Conservation (phyloP, 2,888 invertebrate genomes). For the Neoaliturus tenellus region DNA sequence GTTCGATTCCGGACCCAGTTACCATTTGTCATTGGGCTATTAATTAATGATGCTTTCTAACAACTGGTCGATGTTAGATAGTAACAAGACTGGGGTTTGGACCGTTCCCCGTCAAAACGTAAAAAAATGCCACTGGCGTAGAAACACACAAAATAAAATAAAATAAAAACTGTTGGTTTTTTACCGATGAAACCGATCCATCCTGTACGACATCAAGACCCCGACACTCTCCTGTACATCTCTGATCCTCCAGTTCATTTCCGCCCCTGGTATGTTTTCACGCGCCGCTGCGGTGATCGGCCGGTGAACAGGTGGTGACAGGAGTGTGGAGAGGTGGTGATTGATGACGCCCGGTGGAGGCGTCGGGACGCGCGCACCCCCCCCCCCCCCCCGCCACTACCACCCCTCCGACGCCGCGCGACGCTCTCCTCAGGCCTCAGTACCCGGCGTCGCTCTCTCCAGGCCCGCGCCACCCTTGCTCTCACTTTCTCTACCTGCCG, state of each 20-base stretch:
- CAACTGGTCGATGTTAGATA: too few species aligned
- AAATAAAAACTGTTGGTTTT: too few species aligned
- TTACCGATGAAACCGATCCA: too few species aligned
- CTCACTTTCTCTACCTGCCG: neutral
- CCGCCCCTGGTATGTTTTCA: neutral
- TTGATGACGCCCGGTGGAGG: neutral
- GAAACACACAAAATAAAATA: too few species aligned
- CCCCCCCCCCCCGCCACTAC: neutral
- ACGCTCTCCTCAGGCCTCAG: neutral
- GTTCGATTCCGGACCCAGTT: too few species aligned
- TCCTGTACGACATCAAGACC: too few species aligned
- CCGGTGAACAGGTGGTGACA: neutral
- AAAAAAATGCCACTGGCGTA: too few species aligned
- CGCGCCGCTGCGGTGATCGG: neutral
- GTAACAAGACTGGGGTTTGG: too few species aligned
- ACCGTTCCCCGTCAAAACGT: too few species aligned
- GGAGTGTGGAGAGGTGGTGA: neutral
- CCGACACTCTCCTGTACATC: neutral
- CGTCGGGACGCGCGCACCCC: slow-evolving; percentile 4
- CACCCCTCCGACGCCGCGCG: neutral
- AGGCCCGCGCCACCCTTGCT: neutral
- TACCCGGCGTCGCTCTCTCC: neutral
- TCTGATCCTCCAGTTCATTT: neutral
- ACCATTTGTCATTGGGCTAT: too few species aligned
- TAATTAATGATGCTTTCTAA: too few species aligned